Base-by-base conservation (phyloP, 2,797 vertebrate genomes). In the Periparus ater region DNA sequence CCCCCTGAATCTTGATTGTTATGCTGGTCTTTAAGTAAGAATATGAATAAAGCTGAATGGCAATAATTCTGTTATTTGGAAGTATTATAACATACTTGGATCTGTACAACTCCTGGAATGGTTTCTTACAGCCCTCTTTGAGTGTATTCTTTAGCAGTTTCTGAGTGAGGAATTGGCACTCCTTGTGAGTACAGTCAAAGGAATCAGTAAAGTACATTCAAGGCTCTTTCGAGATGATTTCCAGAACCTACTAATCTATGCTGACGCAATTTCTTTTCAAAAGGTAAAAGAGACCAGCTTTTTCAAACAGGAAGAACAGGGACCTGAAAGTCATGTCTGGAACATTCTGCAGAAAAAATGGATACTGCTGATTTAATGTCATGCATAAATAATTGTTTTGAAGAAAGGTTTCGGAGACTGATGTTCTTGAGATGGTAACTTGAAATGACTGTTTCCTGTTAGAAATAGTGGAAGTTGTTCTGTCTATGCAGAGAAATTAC, bases 331-430 rank as follows among this genome's bases (percentile, higher is more conserved):
- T 82, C 57, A 54, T 58, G 55, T 74, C 75, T 88, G 87, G 89
- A 95, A 89, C 42, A 89, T 89, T 91, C 53, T 63, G n/a, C 44
- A 93, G 80, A 81, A 93, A 93, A 96, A 94, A 95, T 54, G 38
- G 27, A 40, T 76, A 60, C 60, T 44, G 11, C 16, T 81, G 70
- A 76, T 38, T 84, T 81, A 93, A 76, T 58, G 38, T 85, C 68
- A 84, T n/a, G 40, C 73, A 77, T 77, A 68, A 95, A 85, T 95
- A 91, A 89, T 91, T 91, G 27, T 34, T 92, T 91, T 91, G 87
- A 58, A 88, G 61, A 82, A 92, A 57, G 25, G 17, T 70, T 93
- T 94, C 89, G 45, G 62, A 89, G 81, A 80, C 48, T 61, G 54
- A 78, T 92, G 34, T 75, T 88, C 55, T 67, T 92, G 74, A 93